These are phyloP conservation scores for Arvicanthis niloticus DNA, from an alignment of 2,113 vertebrate species.

Conservation along the genomic window DNA sequence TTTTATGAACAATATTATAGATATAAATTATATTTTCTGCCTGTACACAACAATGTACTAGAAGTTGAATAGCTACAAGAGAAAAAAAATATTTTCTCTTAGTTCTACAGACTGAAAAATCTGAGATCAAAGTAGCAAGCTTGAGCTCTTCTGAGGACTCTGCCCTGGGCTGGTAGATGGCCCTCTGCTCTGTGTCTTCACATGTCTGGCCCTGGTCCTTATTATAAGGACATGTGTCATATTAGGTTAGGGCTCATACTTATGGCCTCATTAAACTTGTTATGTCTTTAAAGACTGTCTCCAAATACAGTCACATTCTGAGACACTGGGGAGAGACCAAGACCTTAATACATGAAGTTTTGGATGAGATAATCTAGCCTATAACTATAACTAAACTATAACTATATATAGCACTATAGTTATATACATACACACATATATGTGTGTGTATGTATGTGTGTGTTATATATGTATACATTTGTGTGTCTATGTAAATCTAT, in stretches of 20 bases:
- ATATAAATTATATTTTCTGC: neutral
- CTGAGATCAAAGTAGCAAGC: neutral
- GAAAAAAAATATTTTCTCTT: neutral
- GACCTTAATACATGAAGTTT: neutral
- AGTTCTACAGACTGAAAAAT: neutral
- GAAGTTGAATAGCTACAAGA: neutral
- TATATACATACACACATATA: too few species aligned
- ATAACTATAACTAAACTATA: too few species aligned
- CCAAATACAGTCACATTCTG: neutral
- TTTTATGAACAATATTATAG: constrained; percentile 2
- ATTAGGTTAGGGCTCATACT: neutral
- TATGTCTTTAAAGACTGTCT: neutral
- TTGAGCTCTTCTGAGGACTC: neutral
- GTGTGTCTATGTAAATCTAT: neutral
- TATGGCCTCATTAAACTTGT: neutral
- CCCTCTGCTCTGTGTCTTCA: neutral
- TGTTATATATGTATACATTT: neutral
- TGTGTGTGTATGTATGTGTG: neutral
- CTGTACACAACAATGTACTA: neutral
- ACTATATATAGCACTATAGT: neutral
- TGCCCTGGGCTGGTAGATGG: neutral
- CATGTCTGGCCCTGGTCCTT: neutral
- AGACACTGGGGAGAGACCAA: neutral
- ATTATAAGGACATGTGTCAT: neutral
- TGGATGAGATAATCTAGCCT: neutral